These are phyloP conservation scores for Muraenolepis orangiensis DNA, from an alignment of 2,797 vertebrate genomes.

Conservation along the genomic window DNA sequence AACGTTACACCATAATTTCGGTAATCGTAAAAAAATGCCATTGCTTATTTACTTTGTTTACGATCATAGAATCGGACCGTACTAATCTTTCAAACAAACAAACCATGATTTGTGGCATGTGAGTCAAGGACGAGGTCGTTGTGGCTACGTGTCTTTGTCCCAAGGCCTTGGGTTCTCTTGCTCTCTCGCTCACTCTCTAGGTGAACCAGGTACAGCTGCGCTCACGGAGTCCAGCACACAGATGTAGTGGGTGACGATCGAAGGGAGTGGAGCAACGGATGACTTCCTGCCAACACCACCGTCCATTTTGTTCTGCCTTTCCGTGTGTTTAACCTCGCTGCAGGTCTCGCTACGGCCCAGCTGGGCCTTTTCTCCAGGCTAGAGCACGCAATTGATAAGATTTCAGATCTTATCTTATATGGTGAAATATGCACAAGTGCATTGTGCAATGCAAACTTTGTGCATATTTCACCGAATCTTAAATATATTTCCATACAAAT, in stretches of 20 bases:
- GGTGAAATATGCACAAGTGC: constrained; percentile 17
- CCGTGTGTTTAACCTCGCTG: constrained; percentile 13
- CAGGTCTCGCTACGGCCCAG: neutral
- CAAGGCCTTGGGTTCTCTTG: neutral
- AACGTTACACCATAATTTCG: neutral
- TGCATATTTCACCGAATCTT: too few species aligned
- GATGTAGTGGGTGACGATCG: constrained; percentile 38
- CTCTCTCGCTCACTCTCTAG: neutral
- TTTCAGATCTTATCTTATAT: too few species aligned
- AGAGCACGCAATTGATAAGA: constrained; percentile 14
- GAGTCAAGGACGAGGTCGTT: constrained; percentile 24
- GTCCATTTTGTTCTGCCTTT: constrained; percentile 38
- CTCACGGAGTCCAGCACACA: constrained; percentile 34
- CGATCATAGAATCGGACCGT: neutral
- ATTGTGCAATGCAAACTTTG: neutral
- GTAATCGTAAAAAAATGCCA: neutral
- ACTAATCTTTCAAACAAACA: neutral
- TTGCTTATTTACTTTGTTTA: neutral
- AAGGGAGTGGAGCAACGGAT: constrained; percentile 40
- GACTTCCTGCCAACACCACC: constrained; percentile 52
- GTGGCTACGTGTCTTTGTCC: constrained; percentile 5
- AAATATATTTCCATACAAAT: too few species aligned
- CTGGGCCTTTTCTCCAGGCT: constrained; percentile 17
- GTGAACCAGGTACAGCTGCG: constrained; percentile 15
- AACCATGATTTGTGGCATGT: neutral